Evolutionary conservation across 2,113 vertebrate genomes (phyloP).

Genomic region (Paedocypris sp.): DNA sequence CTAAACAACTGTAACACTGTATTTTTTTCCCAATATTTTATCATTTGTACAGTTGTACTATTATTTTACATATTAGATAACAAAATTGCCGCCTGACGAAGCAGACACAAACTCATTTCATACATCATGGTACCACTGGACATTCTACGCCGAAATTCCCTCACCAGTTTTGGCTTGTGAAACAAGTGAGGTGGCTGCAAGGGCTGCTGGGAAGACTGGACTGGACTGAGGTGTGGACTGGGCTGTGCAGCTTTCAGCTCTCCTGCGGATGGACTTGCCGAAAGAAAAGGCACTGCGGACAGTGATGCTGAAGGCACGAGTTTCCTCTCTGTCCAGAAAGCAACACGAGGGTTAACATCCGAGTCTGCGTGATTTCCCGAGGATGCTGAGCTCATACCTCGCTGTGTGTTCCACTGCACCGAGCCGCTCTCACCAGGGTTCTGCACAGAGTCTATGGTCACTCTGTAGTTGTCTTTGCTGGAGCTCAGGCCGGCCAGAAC

Average conservation of each 20-base stretch:
- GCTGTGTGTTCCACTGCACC: conserved; percentile 8
- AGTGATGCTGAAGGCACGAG: conserved; percentile 84
- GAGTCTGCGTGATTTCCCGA: too few relatives aligned
- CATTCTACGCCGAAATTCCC: too few relatives aligned
- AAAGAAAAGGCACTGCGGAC: conserved; percentile 83
- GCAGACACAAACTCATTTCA: too few relatives aligned
- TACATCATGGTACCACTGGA: too few relatives aligned
- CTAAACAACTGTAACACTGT: too few relatives aligned
- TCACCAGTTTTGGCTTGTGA: conserved; percentile 72
- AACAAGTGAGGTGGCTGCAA: conserved; percentile 60
- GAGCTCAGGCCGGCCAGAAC: conserved; percentile 88
- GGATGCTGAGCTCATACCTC: conserved; percentile 16
- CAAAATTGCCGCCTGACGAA: too few relatives aligned
- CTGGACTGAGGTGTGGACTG: conserved; percentile 70
- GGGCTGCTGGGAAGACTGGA: conserved; percentile 54
- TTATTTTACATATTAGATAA: too few relatives aligned
- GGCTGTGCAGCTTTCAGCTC: conserved; percentile 63
- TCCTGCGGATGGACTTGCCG: conserved; percentile 53
- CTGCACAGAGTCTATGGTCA: conserved; percentile 85
- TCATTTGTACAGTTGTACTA: too few relatives aligned
- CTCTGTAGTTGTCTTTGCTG: conserved; percentile 88
- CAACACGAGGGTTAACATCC: conserved; percentile 32
- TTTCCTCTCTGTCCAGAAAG: conserved; percentile 76
- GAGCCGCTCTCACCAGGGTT: conserved; percentile 74
- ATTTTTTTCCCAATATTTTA: too few relatives aligned